Conservation (phyloP, 2,888 invertebrate genomes). For the Argyresthia albistria region DNA sequence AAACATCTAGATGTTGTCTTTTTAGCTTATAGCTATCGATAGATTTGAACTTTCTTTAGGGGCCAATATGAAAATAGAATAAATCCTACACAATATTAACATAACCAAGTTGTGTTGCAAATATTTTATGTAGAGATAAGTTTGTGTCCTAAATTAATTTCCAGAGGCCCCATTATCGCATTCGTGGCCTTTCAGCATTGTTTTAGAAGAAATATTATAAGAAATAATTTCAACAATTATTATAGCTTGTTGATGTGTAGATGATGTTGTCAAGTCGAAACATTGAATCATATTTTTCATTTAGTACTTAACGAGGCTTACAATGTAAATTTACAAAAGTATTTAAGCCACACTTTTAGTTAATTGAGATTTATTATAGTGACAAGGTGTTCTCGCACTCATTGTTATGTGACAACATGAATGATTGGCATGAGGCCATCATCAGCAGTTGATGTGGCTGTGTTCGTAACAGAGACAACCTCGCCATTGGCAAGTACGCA, state of each 20-base stretch:
- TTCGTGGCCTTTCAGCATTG: constrained; percentile 31
- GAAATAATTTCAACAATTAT: constrained; percentile 18
- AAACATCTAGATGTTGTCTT: constrained; percentile 51
- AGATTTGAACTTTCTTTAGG: constrained; percentile 1
- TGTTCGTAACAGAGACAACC: constrained; percentile 16
- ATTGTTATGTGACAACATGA: constrained; percentile 7
- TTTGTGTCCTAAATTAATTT: neutral
- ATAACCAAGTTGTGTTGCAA: neutral
- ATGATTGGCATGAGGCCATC: constrained; percentile 39
- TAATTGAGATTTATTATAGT: constrained; percentile 18
- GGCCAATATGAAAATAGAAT: constrained; percentile 2
- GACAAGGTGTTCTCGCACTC: constrained; percentile 21
- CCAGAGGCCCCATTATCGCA: constrained; percentile 17
- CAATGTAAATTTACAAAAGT: constrained; percentile 33
- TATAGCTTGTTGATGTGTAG: constrained; percentile 20
- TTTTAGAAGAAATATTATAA: constrained; percentile 27
- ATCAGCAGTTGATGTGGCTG: constrained; percentile 48
- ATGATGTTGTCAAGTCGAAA: constrained; percentile 15
- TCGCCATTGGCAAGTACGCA: constrained; percentile 2
- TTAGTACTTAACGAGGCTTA: neutral
- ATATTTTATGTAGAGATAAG: no score
- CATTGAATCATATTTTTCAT: no score
- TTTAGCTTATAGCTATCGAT: constrained; percentile 19
- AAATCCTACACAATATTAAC: neutral
- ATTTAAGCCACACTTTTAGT: constrained; percentile 34